These are phyloP conservation scores for Rhea americana DNA, from an alignment of 2,113 vertebrate species.

Conservation along the genomic window DNA sequence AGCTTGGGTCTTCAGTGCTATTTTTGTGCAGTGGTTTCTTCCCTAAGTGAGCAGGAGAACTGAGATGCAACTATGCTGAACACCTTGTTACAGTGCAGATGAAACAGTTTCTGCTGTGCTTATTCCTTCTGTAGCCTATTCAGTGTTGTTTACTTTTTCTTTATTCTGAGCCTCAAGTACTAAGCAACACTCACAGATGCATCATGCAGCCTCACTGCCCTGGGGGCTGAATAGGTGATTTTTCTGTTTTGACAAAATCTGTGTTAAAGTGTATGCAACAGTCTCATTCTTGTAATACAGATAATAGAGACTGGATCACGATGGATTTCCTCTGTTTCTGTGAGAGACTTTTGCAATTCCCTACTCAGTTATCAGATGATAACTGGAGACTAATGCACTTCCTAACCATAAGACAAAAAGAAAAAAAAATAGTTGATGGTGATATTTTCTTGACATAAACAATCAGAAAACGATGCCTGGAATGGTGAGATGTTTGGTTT, in stretches of 20 bases:
- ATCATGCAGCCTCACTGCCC: neutral
- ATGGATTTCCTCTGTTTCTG: neutral
- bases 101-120: conserved; percentile 6
- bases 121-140: conserved; percentile 9
- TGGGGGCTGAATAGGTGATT: neutral
- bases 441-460: neutral
- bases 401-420: neutral
- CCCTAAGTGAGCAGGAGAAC: neutral
- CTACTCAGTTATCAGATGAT: neutral
- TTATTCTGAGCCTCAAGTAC: neutral
- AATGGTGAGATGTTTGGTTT: neutral
- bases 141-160: neutral
- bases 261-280: neutral
- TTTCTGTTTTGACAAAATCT: neutral
- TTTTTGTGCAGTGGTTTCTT: neutral
- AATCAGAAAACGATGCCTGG: neutral
- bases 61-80: neutral
- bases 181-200: conserved; percentile 10
- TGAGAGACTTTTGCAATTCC: neutral
- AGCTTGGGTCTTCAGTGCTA: neutral
- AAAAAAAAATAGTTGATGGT: neutral
- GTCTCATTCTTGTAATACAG: neutral
- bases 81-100: neutral
- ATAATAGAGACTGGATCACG: neutral
- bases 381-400: neutral